Percentiles rank a stretch among this genome's conserved stretches.
Evolutionary conservation across 2,888 invertebrate genomes (phyloP).

Genomic region (Papilio elwesi): DNA sequence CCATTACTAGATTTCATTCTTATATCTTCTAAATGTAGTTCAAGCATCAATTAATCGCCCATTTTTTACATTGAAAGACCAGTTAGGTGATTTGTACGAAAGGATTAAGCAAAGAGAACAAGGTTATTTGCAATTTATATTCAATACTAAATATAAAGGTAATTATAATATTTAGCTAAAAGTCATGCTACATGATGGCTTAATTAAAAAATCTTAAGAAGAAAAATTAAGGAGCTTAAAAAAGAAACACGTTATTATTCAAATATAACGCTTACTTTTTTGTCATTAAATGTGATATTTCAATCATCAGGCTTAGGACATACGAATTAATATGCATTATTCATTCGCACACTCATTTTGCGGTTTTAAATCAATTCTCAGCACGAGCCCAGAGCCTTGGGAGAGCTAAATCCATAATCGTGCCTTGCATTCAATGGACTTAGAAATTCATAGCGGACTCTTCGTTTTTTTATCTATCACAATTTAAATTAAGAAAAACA

Average conservation of each 20-base stretch:
- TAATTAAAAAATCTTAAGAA: too few species aligned
- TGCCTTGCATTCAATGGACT: slow-evolving; percentile 16
- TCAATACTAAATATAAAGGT: too few species aligned
- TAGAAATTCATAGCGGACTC: slow-evolving; percentile 8
- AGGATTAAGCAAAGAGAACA: too few species aligned
- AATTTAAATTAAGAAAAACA: neutral
- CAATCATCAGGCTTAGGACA: neutral
- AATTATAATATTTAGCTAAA: too few species aligned
- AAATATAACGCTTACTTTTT: too few species aligned
- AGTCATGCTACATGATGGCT: too few species aligned
- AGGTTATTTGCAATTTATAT: too few species aligned
- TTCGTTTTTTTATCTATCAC: slow-evolving; percentile 8
- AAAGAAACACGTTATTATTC: too few species aligned
- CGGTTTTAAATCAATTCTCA: slow-evolving; percentile 20
- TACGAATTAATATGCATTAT: slow-evolving; percentile 25
- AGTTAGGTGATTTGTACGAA: too few species aligned
- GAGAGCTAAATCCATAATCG: slow-evolving; percentile 31
- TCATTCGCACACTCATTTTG: slow-evolving; percentile 24
- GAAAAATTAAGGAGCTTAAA: too few species aligned
- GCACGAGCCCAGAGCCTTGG: slow-evolving; percentile 20
- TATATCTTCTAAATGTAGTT: too few species aligned
- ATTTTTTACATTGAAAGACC: too few species aligned
- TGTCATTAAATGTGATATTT: neutral
- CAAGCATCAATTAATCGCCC: neutral
- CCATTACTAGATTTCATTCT: neutral